phyloP scores from a whole-genome alignment of 2,888 invertebrate species.

The Biston betularia region DNA sequence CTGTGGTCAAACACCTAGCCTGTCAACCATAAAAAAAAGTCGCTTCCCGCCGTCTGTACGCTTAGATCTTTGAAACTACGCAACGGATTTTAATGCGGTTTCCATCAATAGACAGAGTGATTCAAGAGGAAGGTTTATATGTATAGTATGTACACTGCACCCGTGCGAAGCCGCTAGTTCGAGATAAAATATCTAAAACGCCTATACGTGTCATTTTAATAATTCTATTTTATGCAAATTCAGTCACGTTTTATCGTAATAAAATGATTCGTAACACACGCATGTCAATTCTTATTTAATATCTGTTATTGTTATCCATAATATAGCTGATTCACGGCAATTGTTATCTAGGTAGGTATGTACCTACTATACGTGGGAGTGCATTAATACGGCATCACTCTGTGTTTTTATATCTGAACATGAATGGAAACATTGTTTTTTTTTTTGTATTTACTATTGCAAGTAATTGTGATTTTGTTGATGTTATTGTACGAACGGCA shows the following conservation, averaged over 20 bases:
- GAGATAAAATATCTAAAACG: not conserved
- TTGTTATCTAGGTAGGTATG: not conserved
- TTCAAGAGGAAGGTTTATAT: too few species aligned
- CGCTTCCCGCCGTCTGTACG: too few species aligned
- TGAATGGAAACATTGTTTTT: not conserved
- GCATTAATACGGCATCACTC: too few species aligned
- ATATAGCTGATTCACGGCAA: slow-evolving; percentile 20
- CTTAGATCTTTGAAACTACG: too few species aligned
- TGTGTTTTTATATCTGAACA: not conserved
- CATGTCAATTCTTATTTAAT: not conserved
- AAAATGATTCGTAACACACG: slow-evolving; percentile 3
- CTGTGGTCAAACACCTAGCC: too few species aligned
- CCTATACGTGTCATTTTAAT: slow-evolving; percentile 15
- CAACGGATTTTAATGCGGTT: too few species aligned
- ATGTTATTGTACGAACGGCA: too few species aligned
- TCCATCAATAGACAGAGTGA: too few species aligned
- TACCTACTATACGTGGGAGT: not conserved
- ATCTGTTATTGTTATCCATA: slow-evolving; percentile 6
- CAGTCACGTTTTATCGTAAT: slow-evolving; percentile 15
- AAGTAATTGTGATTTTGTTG: not conserved
- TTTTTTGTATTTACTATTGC: too few species aligned
- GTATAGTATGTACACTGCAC: too few species aligned
- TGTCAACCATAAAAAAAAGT: too few species aligned
- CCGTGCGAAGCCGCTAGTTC: not conserved
- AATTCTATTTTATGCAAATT: slow-evolving; percentile 12